Percentiles rank a stretch among this genome's conserved stretches.
phyloP scores from a whole-genome alignment of 1,140 invertebrate genomes.

The Pogonus chalceus region DNA sequence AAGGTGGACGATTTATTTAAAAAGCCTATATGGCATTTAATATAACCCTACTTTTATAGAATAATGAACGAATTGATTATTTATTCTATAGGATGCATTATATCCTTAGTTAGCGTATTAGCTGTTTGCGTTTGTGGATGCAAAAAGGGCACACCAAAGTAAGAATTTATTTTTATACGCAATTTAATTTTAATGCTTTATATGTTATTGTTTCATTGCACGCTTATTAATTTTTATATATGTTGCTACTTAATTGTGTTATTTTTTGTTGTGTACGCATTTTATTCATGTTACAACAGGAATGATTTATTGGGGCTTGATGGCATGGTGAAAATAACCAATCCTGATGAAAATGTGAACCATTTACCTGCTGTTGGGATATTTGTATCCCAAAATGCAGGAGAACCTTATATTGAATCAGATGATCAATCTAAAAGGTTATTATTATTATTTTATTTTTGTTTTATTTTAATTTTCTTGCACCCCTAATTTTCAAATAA shows the following conservation, averaged over 20 bases:
- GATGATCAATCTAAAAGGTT: conserved; percentile 27
- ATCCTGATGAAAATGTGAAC: conserved; percentile 41
- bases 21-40: no score
- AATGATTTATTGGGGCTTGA: conserved; percentile 42
- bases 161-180: conserved; percentile 17
- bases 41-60: not conserved
- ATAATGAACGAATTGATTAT: not conserved
- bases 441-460: conserved; percentile 19
- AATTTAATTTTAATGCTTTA: not conserved
- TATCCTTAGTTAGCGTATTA: conserved; percentile 30
- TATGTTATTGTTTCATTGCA: not conserved
- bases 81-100: not conserved
- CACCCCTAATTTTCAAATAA: conserved; percentile 12
- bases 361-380: conserved; percentile 31
- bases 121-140: conserved; percentile 32
- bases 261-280: conserved; percentile 19
- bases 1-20: no score
- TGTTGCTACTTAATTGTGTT: not conserved
- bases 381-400: conserved; percentile 21
- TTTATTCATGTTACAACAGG: conserved; percentile 25
- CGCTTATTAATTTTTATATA: not conserved
- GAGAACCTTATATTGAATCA: conserved; percentile 30
- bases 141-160: conserved; percentile 32
- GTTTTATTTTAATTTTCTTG: no score
- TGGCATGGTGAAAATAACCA: conserved; percentile 44